Percentiles rank a stretch among this genome's conserved stretches.
Evolutionary conservation across 2,888 invertebrate species (phyloP).

Genomic region (Polylopha cassiicola): DNA sequence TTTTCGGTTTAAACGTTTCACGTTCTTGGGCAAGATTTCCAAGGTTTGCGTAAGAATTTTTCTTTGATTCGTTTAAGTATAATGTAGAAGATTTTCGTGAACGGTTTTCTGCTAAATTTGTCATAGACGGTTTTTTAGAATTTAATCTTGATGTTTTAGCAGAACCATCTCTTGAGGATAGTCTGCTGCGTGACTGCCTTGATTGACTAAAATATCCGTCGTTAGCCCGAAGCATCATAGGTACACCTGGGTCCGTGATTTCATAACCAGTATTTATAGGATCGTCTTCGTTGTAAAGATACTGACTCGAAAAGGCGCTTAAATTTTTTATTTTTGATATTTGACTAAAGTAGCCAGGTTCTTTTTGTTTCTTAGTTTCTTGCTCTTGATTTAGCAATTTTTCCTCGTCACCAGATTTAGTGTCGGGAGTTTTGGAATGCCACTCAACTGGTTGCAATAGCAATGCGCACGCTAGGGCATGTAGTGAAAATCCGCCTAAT

Average conservation of each 20-base stretch:
- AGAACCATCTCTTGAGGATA: conserved; percentile 63
- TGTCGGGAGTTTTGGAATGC: conserved; percentile 75
- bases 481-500: conserved; percentile 81
- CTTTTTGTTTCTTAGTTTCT: conserved; percentile 41
- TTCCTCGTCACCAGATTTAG: conserved; percentile 44
- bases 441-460: conserved; percentile 85
- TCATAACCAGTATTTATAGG: conserved; percentile 79
- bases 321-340: conserved; percentile 61
- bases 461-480: conserved; percentile 81
- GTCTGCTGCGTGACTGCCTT: conserved; percentile 58
- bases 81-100: conserved; percentile 67
- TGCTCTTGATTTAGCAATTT: conserved; percentile 37
- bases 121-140: conserved; percentile 68
- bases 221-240: conserved; percentile 81
- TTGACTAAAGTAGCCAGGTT: conserved; percentile 63
- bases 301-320: conserved; percentile 79
- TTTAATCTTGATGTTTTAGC: conserved; percentile 64
- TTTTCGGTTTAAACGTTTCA: conserved; percentile 56
- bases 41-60: conserved; percentile 61
- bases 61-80: conserved; percentile 71
- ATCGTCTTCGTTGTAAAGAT: conserved; percentile 80
- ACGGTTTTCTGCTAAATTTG: conserved; percentile 63
- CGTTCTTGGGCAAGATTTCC: conserved; percentile 54
- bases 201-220: conserved; percentile 79
- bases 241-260: conserved; percentile 80